Base-by-base conservation (phyloP, 2,797 vertebrate species). In the Micropoecilia bifurca region DNA sequence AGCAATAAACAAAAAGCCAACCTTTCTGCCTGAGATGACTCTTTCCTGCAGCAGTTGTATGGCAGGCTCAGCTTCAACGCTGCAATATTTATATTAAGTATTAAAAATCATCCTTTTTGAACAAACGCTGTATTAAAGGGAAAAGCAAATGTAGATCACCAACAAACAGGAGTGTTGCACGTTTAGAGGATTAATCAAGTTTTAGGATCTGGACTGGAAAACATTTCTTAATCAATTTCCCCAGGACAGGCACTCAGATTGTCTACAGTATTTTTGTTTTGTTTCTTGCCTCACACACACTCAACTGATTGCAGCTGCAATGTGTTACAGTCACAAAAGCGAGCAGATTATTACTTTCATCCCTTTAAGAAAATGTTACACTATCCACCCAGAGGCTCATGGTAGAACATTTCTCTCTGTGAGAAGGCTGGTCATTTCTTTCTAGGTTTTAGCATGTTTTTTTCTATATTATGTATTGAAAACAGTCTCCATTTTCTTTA, bases 1-100 rank as follows among this genome's bases (percentile, higher is more conserved):
- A 77, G 80, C 69, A 71, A 73, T 71, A 73, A 80, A 57, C 45
- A 78, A 82, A 82, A 68, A 73, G 61, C 83, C 59, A 81, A 71
- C 71, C 71, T 16, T 80, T 75, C 55, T 81, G 36, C 14, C 45
- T 85, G 43, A 75, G 79, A 76, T 75, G 66, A 74, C 36, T 45
- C 41, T 75, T 79, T 83, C 53, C 76, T 74, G 74, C 73, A 76
- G 57, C 20, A 78, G 14, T 66, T 30, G 63, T 69, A 53, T 46
- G 25, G 16, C 30, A 43, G 77, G 72, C 43, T 5, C 68, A 61
- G 63, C 47, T 53, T 43, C 22, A 5, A 6, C 22, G 18, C 20
- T 39, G 30, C 36, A 48, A 73, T 33, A 14, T 69, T 45, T 39
- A 2, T 25, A 53, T 53, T 39, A 43, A 4, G 22, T 3, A 69